Base-by-base conservation (phyloP, 1,140 invertebrate species). In the Teleogryllus occipitalis region DNA sequence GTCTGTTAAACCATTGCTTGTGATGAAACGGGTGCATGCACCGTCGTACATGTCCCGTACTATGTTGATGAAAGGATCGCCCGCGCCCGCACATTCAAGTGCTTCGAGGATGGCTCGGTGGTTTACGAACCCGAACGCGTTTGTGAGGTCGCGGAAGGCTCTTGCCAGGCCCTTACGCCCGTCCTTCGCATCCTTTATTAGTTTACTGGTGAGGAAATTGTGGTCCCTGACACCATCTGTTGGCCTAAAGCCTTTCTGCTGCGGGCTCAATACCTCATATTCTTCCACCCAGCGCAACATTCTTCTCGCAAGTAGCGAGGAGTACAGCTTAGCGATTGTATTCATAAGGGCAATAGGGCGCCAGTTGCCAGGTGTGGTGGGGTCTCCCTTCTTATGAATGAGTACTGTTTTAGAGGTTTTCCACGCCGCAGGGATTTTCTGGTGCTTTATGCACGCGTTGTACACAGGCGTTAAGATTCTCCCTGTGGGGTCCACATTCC, bases 181-280 rank as follows among this genome's bases (percentile, higher is more conserved):
- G 3, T 47, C 7, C 8, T 78, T 74, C 2, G 79, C 80, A 4
- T 80, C 15, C n/a, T 77, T 39, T 4, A 82, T 75, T 8, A 47
- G 27, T 0, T 79, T 21, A 15, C 82, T 77, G 0, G 83, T 72
- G 0, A 78, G 22, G 48, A 80, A 82, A 72, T 82, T 82, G 79
- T 84, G 81, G 72, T 83, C 82, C 10, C 82, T 47, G 8, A 75
- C 80, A 8, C 83, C 82, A 18, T 84, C 82, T 21, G 72, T 78
- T 7, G 78, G 77, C 4, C 74, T 14, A 76, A 83, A 84, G 0
- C 81, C 82, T 48, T 83, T 83, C 65, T 82, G 83, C 0, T 7
- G 8, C 21, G 14, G 7, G 48, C 27, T 47, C 7, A 83, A 22
- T 8, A 48, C 21, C 0, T 81, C 2, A 54, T 79, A 76, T 0